phyloP scores from a whole-genome alignment of 1,140 invertebrate species.

The Babylonia areolata region DNA sequence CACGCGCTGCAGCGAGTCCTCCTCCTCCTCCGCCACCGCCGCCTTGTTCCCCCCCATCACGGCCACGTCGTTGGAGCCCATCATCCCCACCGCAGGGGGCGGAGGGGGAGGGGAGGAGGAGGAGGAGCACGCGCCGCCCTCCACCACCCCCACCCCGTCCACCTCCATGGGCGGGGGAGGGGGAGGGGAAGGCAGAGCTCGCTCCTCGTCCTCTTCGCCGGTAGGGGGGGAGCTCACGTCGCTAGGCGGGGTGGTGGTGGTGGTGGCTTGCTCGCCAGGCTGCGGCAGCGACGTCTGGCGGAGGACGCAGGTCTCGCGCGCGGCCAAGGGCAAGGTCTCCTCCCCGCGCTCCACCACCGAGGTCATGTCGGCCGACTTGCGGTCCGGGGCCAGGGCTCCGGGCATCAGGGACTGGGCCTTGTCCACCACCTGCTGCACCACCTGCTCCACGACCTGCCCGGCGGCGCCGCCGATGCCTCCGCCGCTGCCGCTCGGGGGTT shows the following conservation, averaged over 20 bases:
- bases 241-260: neutral
- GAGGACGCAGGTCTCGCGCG: constrained; percentile 25
- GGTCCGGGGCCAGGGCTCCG: neutral
- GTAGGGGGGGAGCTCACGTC: neutral
- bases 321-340: constrained; percentile 38
- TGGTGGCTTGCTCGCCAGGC: no score
- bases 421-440: neutral
- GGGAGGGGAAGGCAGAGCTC: neutral
- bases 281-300: constrained; percentile 15
- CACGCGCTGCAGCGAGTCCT: constrained; percentile 43
- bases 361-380: constrained; percentile 6
- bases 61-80: constrained; percentile 1
- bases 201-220: neutral
- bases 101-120: no score
- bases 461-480: constrained; percentile 25
- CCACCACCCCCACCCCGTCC: neutral
- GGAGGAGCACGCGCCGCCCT: neutral
- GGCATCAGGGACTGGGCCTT: neutral
- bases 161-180: neutral
- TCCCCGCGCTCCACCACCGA: constrained; percentile 33
- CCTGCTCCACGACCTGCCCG: neutral
- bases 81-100: neutral
- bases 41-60: constrained; percentile 31
- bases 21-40: constrained; percentile 13
- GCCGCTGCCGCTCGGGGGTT: neutral